A percentile compares a stretch with the other conserved stretches of the same genome.
These are phyloP conservation scores for Carabus problematicus DNA, from an alignment of 2,888 invertebrate species.

Conservation along the genomic window DNA sequence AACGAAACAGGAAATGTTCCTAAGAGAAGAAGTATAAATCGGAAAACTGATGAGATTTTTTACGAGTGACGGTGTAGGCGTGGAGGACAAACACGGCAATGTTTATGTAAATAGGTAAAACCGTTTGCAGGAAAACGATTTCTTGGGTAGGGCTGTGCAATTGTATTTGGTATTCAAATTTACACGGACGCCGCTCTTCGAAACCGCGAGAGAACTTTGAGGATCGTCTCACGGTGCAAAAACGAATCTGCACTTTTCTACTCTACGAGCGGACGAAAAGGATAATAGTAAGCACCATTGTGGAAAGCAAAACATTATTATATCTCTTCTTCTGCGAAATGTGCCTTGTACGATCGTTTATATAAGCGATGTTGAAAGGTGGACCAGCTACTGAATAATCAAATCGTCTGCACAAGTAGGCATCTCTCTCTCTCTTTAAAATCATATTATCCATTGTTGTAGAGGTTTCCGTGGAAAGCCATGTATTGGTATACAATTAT, in stretches of 20 bases:
- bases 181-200: background rate
- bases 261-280: background rate
- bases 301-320: too few relatives aligned
- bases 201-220: background rate
- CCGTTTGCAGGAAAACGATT: conserved; percentile 7
- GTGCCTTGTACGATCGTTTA: too few relatives aligned
- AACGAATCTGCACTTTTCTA: conserved; percentile 1
- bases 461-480: too few relatives aligned
- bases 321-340: too few relatives aligned
- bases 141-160: conserved; percentile 7
- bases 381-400: too few relatives aligned
- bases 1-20: too few relatives aligned
- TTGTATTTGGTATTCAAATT: conserved; percentile 13
- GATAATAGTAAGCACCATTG: background rate
- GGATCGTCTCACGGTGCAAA: background rate
- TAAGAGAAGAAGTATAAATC: too few relatives aligned
- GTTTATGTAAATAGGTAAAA: conserved; percentile 13
- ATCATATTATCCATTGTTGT: too few relatives aligned
- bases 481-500: too few relatives aligned
- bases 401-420: too few relatives aligned
- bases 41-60: background rate
- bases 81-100: background rate
- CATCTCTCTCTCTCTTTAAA: too few relatives aligned
- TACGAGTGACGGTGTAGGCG: background rate
- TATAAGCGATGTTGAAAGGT: too few relatives aligned